Evolutionary conservation across 92 coral and sea anemone species (phyloP), one percentile per base, ranked within the genome.

Genomic region (Zoanthus gigantus): DNA sequence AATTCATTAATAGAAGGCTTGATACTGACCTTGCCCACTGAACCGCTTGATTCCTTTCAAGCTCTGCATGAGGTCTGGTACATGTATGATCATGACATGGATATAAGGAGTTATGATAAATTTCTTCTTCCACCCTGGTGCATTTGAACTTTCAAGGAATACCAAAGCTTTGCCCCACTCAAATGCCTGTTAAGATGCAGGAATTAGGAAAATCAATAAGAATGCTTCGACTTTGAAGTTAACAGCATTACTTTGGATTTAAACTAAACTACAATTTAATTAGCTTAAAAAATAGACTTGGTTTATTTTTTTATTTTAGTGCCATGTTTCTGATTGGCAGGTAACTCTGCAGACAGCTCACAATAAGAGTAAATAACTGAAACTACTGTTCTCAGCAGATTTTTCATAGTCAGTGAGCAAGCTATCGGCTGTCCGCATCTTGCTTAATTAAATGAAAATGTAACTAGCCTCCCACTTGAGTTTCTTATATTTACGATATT

Each of bases 21-120:
- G 71, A 63, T 72, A 72, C 77, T 31, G 52, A 72, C 77, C 77
- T 72, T 72, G 77, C 77, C 77, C 77, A 72, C 77, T 72, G 50
- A 72, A 72, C 77, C 11, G 28, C 52, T 72, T 72, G 77, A 72
- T 72, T 11, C 77, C 77, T 11, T 72, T 72, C 77, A 72, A 72
- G 48, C 17, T 11, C 52, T 5, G 77, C 52, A 72, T 72, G 50
- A 72, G 50, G 50, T 72, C 77, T 32, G 77, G 77, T 72, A 72
- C 52, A 46, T 72, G 50, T 13, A 72, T 14, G 11, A 72, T 72
- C 16, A 72, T 5, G 1, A 72, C 77, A 72, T 72, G 77, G 6
- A 72, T 72, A 16, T 72, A 72, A 16, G 77, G 77, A 16, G 77
- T 72, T 30, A 72, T 72, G 17, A 72, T 72, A 11, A 65, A 65